Percentiles rank a stretch among this genome's conserved stretches.
Evolutionary conservation across 1,140 invertebrate species (phyloP).

Genomic region (Cotesia glomerata): DNA sequence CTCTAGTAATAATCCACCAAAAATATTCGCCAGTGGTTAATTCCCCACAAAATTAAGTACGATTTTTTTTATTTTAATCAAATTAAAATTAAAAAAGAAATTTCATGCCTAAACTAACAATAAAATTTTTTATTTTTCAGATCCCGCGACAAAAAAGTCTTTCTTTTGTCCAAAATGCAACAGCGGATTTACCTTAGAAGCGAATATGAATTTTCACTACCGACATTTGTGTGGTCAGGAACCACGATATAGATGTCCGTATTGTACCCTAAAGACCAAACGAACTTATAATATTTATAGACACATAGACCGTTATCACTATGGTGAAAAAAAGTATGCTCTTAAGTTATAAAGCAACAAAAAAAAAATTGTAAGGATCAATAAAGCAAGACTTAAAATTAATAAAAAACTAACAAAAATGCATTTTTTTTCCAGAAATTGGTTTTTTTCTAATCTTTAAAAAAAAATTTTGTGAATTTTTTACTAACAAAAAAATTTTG

Average conservation of each 20-base stretch:
- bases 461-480: too few species aligned
- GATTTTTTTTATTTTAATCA: too few species aligned
- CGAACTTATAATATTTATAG: slow-evolving; percentile 53
- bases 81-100: too few species aligned
- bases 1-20: too few species aligned
- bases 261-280: slow-evolving; percentile 58
- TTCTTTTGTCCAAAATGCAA: not conserved
- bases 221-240: slow-evolving; percentile 51
- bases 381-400: too few species aligned
- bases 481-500: slow-evolving; percentile 4
- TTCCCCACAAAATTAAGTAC: too few species aligned
- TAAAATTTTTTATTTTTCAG: slow-evolving; percentile 9
- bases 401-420: too few species aligned
- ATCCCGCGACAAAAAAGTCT: not conserved
- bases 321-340: slow-evolving; percentile 27
- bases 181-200: slow-evolving; percentile 23
- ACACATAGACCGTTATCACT: slow-evolving; percentile 28
- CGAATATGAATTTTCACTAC: slow-evolving; percentile 30
- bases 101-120: too few species aligned
- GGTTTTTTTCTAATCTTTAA: too few species aligned
- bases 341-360: slow-evolving; percentile 2
- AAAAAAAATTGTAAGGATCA: too few species aligned
- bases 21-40: too few species aligned
- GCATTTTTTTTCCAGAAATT: too few species aligned
- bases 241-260: slow-evolving; percentile 62